A percentile compares a stretch with the other conserved stretches of the same genome.
phyloP scores from a whole-genome alignment of 2,113 vertebrate species.

The Vireo altiloquus region DNA sequence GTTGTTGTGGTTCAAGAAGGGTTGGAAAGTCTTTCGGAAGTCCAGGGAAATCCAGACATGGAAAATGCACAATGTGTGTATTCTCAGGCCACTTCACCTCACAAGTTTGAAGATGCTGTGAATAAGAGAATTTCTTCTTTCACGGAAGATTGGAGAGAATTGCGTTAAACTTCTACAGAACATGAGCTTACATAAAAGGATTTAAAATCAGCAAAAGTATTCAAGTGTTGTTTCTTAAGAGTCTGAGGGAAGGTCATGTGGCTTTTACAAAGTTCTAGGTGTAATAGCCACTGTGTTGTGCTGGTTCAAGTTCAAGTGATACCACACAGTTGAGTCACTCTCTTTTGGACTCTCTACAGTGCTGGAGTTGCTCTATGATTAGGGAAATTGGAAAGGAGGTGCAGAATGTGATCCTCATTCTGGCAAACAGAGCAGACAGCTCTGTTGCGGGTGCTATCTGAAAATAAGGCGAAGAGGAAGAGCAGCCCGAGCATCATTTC shows the following conservation, averaged over 20 bases:
- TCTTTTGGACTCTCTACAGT: neutral
- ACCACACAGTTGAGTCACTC: rapidly evolving
- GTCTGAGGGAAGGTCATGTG: neutral
- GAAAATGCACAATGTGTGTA: neutral
- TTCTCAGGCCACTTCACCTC: neutral
- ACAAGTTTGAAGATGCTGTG: neutral
- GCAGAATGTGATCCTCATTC: neutral
- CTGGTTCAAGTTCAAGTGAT: neutral
- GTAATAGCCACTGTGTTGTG: neutral
- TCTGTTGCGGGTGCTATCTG: neutral
- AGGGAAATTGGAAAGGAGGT: neutral
- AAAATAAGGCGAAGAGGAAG: neutral
- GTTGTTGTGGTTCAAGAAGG: neutral
- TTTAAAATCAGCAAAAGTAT: neutral
- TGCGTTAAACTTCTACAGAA: neutral
- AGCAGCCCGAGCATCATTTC: neutral
- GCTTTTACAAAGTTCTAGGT: neutral
- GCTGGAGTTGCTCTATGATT: neutral
- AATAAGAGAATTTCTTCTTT: neutral
- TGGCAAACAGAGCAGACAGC: neutral
- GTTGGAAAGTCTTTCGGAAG: conserved; percentile 14
- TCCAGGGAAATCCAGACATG: neutral
- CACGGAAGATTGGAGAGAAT: neutral
- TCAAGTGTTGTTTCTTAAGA: neutral
- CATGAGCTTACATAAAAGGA: neutral